Conservation (phyloP, 2,888 invertebrate genomes). For the Entomobrya proxima region DNA sequence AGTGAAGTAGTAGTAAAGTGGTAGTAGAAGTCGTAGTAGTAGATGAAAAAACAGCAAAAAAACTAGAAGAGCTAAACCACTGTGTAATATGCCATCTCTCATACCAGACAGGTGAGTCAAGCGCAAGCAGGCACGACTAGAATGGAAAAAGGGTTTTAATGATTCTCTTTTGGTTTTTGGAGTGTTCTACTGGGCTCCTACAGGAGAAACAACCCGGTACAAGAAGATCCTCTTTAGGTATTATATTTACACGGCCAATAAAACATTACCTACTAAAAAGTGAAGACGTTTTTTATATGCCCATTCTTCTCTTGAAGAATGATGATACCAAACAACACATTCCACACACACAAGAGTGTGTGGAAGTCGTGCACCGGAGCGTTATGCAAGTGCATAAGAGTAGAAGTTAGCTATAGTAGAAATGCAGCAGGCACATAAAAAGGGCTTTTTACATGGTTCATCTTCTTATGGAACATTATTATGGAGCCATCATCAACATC, state of each 20-base stretch:
- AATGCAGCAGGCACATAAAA: slow-evolving; percentile 3
- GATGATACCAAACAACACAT: slow-evolving; percentile 41
- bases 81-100: slow-evolving; percentile 13
- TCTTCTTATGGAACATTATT: slow-evolving; percentile 60
- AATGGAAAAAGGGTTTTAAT: slow-evolving; percentile 50
- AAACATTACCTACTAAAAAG: slow-evolving; percentile 1
- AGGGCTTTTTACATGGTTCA: slow-evolving; percentile 50
- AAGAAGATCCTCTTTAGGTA: neutral
- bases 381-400: slow-evolving; percentile 2
- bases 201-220: slow-evolving; percentile 10
- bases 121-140: slow-evolving; percentile 19
- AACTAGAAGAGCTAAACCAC: neutral
- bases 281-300: slow-evolving; percentile 1
- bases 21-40: neutral
- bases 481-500: slow-evolving; percentile 52
- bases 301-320: slow-evolving; percentile 1
- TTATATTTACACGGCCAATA: slow-evolving; percentile 53
- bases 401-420: neutral
- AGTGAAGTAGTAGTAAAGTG: slow-evolving; percentile 25
- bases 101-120: slow-evolving; percentile 61
- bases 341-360: neutral
- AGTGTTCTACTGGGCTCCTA: slow-evolving; percentile 5
- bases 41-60: neutral
- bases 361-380: neutral
- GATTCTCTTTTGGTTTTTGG: slow-evolving; percentile 24